These are phyloP conservation scores for Aleiodes leptofemur DNA, from an alignment of 2,888 invertebrate species.

Conservation along the genomic window DNA sequence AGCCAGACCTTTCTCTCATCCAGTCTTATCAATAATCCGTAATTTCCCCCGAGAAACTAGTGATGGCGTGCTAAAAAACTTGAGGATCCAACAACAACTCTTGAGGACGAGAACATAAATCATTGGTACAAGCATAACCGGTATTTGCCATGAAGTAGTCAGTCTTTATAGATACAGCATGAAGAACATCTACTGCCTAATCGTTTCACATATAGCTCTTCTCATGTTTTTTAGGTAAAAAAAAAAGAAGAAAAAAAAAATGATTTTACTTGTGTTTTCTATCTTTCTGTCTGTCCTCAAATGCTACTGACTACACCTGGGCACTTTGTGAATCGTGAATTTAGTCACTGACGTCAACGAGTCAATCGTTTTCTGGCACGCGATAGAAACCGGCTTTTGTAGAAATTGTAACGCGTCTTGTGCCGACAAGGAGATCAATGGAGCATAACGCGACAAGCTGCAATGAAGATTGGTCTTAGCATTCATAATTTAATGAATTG, in stretches of 20 bases:
- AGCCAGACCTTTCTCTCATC: background rate
- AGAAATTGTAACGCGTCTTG: constrained; percentile 40
- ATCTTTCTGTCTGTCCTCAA: background rate
- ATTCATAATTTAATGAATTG: background rate
- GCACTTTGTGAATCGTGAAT: constrained; percentile 32
- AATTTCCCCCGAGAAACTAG: background rate
- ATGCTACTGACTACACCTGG: constrained; percentile 16
- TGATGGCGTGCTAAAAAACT: background rate
- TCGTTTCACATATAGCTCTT: background rate
- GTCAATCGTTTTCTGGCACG: constrained; percentile 54
- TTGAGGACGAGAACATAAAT: background rate
- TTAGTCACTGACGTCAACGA: constrained; percentile 53
- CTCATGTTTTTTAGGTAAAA: no score
- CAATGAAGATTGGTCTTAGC: background rate
- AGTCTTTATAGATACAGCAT: no score
- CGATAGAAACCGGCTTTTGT: constrained; percentile 49
- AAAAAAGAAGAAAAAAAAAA: no score
- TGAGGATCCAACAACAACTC: background rate
- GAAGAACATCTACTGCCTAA: background rate
- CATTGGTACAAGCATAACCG: constrained; percentile 1
- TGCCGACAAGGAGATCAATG: constrained; percentile 8
- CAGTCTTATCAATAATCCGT: constrained; percentile 4
- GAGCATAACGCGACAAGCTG: constrained; percentile 28
- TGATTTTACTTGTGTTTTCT: background rate
- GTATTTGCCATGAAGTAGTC: no score